phyloP scores from a whole-genome alignment of 2,113 vertebrate genomes.

The Struthio camelus region DNA sequence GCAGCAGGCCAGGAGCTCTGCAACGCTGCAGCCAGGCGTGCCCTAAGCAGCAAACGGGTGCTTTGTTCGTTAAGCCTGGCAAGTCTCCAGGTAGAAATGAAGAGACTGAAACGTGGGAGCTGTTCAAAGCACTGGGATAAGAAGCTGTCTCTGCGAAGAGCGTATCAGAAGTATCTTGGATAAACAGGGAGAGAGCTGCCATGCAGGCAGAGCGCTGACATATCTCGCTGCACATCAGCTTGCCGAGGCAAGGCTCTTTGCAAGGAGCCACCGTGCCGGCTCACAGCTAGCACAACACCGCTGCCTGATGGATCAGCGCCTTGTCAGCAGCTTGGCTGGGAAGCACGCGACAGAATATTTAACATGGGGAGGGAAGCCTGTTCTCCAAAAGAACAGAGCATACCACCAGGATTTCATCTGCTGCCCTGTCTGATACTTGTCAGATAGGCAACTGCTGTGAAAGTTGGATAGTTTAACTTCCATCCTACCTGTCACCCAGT shows the following conservation, averaged over 20 bases:
- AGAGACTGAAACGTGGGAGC: background rate
- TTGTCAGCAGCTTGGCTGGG: background rate
- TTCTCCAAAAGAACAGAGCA: background rate
- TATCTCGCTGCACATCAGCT: background rate
- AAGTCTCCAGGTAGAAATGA: background rate
- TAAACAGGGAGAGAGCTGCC: rapidly evolving
- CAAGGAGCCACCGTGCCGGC: background rate
- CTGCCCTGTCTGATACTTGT: background rate
- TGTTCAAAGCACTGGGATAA: background rate
- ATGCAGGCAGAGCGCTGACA: rapidly evolving
- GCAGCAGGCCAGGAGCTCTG: background rate
- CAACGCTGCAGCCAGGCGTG: no score
- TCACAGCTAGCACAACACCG: background rate
- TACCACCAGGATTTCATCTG: background rate
- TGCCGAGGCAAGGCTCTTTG: background rate
- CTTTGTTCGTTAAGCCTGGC: background rate
- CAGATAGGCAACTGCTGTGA: background rate
- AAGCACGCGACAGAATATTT: background rate
- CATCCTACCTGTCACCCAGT: no score
- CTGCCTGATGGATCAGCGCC: background rate
- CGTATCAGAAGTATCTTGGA: no score
- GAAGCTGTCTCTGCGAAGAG: background rate
- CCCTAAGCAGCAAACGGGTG: no score
- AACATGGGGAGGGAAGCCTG: no score
- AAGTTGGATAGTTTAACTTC: background rate